Base-by-base conservation (phyloP, 2,888 invertebrate genomes). In the Pollenia griseotomentosa region DNA sequence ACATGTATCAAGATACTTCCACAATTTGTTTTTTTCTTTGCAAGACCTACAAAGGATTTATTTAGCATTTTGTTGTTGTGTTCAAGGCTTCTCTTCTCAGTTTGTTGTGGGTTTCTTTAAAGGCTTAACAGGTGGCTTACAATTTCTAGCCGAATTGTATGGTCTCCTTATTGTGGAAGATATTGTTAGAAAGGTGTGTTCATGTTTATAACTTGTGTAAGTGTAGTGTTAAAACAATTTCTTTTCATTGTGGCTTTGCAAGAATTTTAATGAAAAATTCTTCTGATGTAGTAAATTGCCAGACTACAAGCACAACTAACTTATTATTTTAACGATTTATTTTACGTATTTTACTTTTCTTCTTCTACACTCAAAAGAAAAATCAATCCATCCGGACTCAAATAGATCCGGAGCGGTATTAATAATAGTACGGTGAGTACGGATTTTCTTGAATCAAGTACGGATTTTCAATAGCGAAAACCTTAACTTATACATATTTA, bases 181-280 rank as follows among this genome's bases (percentile, higher is more conserved):
- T 46, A 46, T 11, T 79, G 46, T 65, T 19, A n/a, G 40, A 55
- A 12, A 44, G 61, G 53, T 71, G 46, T 40, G 4, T 74, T 7
- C 51, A 14, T 73, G 8, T 57, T 10, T 33, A 14, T 12, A 0
- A 51, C 19, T 51, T 33, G 7, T 40, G 14, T 46, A 44, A 57
- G 53, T 66, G 71, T 55, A 33, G 33, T 71, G 74, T 42, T 61
- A 55, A 61, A 77, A 81, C 77, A 73, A 83, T 83, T 83, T 68
- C 61, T 66, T 83, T 61, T 66, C 55, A 48, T 48, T 55, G 40
- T 42, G 77, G 81, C 46, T 74, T 86, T 70, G 79, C 65, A 87
- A 81, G 78, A 82, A 87, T 87, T 84, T 82, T 84, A 87, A 87
- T 87, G 74, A 84, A 87, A 87, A 66, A 84, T 87, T 87, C 74